Conservation (phyloP, 2,797 vertebrate species). For the Salarias fasciatus region DNA sequence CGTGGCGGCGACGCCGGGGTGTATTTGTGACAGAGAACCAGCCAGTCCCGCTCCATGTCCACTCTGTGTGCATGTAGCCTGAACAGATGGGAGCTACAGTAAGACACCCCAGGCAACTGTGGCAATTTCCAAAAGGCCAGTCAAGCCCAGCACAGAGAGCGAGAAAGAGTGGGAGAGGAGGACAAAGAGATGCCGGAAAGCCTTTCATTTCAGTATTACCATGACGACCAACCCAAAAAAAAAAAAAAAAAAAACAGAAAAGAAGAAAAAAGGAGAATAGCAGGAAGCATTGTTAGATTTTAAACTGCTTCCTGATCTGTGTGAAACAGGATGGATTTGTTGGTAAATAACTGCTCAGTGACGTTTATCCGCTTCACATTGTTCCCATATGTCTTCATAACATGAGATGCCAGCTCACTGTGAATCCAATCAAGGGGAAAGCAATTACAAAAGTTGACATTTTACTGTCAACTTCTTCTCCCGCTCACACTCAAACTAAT, state of each 20-base stretch:
- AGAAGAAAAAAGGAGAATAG: slow-evolving; percentile 28
- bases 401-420: slow-evolving; percentile 19
- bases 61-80: slow-evolving; percentile 59
- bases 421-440: slow-evolving; percentile 42
- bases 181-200: slow-evolving; percentile 55
- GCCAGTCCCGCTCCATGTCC: slow-evolving; percentile 52
- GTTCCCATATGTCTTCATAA: slow-evolving; percentile 14
- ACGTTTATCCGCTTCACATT: slow-evolving; percentile 15
- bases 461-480: slow-evolving; percentile 24
- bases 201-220: slow-evolving; percentile 63
- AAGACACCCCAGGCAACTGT: slow-evolving; percentile 68
- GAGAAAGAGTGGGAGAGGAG: slow-evolving; percentile 53
- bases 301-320: slow-evolving; percentile 48
- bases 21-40: slow-evolving; percentile 52
- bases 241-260: slow-evolving; percentile 21
- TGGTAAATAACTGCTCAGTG: slow-evolving; percentile 40
- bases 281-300: slow-evolving; percentile 50
- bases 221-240: slow-evolving; percentile 58
- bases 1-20: slow-evolving; percentile 53
- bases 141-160: slow-evolving; percentile 51
- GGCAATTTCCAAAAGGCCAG: slow-evolving; percentile 73
- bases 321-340: slow-evolving; percentile 54
- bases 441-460: slow-evolving; percentile 29
- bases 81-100: slow-evolving; percentile 74
- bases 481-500: slow-evolving; percentile 21